Conservation (phyloP, 2,888 invertebrate species). For the Heteropelma amictum region DNA sequence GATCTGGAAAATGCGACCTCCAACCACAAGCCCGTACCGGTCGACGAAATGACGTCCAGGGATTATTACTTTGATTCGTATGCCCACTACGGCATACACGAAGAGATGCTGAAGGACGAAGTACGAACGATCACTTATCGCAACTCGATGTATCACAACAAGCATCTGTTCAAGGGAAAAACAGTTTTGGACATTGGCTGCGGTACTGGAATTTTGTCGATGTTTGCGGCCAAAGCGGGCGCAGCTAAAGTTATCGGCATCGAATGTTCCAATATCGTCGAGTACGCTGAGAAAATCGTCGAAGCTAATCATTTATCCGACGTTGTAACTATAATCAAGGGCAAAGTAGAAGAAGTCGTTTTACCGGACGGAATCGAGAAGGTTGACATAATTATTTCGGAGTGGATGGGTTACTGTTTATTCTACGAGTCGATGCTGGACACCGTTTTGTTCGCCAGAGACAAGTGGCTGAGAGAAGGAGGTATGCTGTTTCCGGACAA, state of each 20-base stretch:
- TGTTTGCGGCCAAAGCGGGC: slow-evolving; percentile 99
- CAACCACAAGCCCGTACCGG: slow-evolving; percentile 80
- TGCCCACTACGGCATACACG: slow-evolving; percentile 99
- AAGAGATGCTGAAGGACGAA: slow-evolving; percentile 99
- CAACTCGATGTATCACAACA: slow-evolving; percentile 99
- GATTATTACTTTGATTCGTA: slow-evolving; percentile 99
- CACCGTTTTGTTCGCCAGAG: slow-evolving; percentile 98
- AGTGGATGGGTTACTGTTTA: slow-evolving; percentile 92
- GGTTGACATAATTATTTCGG: slow-evolving; percentile 94
- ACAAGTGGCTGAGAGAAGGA: slow-evolving; percentile 96
- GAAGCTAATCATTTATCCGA: slow-evolving; percentile 90
- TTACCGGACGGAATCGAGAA: slow-evolving; percentile 93
- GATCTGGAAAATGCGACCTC: slow-evolving; percentile 59
- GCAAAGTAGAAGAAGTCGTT: slow-evolving; percentile 96
- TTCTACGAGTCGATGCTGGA: slow-evolving; percentile 99
- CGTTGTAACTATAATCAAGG: slow-evolving; percentile 90
- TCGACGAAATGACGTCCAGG: slow-evolving; percentile 99
- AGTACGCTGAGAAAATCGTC: slow-evolving; percentile 97
- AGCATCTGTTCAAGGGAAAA: slow-evolving; percentile 96
- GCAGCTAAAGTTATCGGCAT: slow-evolving; percentile 97
- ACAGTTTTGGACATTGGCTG: slow-evolving; percentile 98
- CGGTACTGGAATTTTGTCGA: slow-evolving; percentile 98
- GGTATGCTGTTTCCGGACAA: slow-evolving; percentile 96
- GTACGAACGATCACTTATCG: slow-evolving; percentile 98
- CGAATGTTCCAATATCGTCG: slow-evolving; percentile 99